These are phyloP conservation scores for Apotomis betuletana DNA, from an alignment of 2,888 invertebrate genomes.

Conservation along the genomic window DNA sequence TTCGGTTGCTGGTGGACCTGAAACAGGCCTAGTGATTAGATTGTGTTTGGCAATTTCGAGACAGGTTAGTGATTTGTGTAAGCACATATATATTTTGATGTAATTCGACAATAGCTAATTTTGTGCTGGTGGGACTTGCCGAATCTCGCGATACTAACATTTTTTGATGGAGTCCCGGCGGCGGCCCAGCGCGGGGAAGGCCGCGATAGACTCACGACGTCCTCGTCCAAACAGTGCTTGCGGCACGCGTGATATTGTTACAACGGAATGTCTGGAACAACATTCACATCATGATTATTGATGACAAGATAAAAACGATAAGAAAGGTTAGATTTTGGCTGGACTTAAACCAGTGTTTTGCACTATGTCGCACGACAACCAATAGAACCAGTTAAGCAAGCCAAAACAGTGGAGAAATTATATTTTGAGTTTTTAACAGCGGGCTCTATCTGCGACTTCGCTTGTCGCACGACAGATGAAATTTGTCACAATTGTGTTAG, in stretches of 20 bases:
- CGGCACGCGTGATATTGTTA: slow-evolving; percentile 93
- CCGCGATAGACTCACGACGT: slow-evolving; percentile 91
- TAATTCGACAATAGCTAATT: no score
- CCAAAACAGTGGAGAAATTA: no score
- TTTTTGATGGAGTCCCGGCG: slow-evolving; percentile 75
- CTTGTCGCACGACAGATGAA: no score
- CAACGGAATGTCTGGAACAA: slow-evolving; percentile 89
- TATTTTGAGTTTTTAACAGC: no score
- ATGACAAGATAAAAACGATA: not conserved
- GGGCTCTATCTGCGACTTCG: no score
- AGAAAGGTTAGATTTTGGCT: no score
- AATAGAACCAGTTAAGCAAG: no score
- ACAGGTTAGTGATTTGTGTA: no score
- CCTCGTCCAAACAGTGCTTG: slow-evolving; percentile 89
- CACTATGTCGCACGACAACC: no score
- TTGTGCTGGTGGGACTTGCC: not conserved
- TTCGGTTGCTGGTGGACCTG: slow-evolving; percentile 89
- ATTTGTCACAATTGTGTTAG: no score
- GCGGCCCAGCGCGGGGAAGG: slow-evolving; percentile 85
- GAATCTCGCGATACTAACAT: slow-evolving; percentile 64
- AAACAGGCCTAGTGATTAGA: slow-evolving; percentile 44
- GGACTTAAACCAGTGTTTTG: no score
- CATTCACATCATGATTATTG: slow-evolving; percentile 21
- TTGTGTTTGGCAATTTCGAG: not conserved
- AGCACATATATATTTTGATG: no score